A percentile compares a stretch with the other conserved stretches of the same genome.
These are phyloP conservation scores for Sphyrna mokarran DNA, from an alignment of 2,113 vertebrate species.

Conservation along the genomic window DNA sequence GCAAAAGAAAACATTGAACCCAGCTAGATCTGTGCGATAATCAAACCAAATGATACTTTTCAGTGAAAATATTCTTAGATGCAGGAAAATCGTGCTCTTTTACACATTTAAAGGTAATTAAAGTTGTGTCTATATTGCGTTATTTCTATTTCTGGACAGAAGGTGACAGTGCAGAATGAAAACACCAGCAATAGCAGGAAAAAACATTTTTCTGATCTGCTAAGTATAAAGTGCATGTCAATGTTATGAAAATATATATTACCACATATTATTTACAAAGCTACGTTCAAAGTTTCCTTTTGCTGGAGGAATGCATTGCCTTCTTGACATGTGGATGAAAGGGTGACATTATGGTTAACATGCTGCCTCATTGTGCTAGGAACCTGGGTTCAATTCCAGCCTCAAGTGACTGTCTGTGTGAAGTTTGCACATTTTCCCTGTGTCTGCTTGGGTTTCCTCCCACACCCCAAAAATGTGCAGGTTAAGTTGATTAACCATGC, in stretches of 20 bases:
- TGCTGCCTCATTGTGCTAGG: too few species aligned
- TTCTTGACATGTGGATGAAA: background rate
- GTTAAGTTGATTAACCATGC: too few species aligned
- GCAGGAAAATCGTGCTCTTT: background rate
- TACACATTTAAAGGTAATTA: background rate
- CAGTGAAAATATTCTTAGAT: background rate
- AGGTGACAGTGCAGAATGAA: background rate
- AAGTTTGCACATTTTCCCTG: too few species aligned
- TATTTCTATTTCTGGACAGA: background rate
- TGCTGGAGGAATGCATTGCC: background rate
- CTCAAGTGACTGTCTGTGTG: too few species aligned
- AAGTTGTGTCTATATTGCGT: background rate
- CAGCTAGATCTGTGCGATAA: background rate
- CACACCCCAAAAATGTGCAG: too few species aligned
- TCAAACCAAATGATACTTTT: background rate
- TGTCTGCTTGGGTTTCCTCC: too few species aligned
- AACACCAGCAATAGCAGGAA: background rate
- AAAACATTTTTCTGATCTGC: background rate
- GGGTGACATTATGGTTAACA: too few species aligned
- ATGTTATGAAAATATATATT: background rate
- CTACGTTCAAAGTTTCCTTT: background rate
- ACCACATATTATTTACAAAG: background rate
- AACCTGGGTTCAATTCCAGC: too few species aligned
- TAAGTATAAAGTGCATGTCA: background rate
- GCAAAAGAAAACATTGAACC: background rate